Percentiles rank a stretch among this genome's conserved stretches.
Conservation (phyloP, 2,797 vertebrate genomes). For the Gouania willdenowi region DNA sequence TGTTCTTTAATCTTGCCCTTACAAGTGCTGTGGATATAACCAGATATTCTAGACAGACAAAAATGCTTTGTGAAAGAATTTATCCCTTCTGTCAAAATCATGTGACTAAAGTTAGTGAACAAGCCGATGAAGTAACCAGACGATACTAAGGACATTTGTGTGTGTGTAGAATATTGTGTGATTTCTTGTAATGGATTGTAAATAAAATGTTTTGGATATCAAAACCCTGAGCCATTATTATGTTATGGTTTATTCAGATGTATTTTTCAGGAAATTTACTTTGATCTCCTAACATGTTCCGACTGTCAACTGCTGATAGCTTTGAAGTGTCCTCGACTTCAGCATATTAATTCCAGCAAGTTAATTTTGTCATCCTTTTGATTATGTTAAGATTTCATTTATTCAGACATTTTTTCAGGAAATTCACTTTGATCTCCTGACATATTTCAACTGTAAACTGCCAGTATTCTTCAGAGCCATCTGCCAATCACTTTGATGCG, state of each 20-base stretch:
- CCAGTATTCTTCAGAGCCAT: too few species aligned
- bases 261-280: too few species aligned
- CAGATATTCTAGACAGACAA: conserved; percentile 56
- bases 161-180: conserved; percentile 70
- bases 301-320: too few species aligned
- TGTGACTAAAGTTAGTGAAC: conserved; percentile 66
- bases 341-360: too few species aligned
- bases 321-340: too few species aligned
- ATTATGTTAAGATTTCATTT: too few species aligned
- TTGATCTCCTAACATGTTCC: too few species aligned
- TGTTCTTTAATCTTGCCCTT: conserved; percentile 68
- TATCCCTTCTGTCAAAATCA: conserved; percentile 58
- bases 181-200: conserved; percentile 85
- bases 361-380: too few species aligned
- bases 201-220: conserved; percentile 78
- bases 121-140: conserved; percentile 63
- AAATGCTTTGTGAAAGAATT: conserved; percentile 51
- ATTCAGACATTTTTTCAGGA: too few species aligned
- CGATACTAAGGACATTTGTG: conserved; percentile 71
- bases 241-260: conserved; percentile 4
- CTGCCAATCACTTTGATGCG: too few species aligned
- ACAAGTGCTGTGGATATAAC: conserved; percentile 77
- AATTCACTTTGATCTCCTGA: too few species aligned
- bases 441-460: too few species aligned
- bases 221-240: conserved; percentile 46